Conservation (phyloP, 2,888 invertebrate species). For the Machimus atricapillus region DNA sequence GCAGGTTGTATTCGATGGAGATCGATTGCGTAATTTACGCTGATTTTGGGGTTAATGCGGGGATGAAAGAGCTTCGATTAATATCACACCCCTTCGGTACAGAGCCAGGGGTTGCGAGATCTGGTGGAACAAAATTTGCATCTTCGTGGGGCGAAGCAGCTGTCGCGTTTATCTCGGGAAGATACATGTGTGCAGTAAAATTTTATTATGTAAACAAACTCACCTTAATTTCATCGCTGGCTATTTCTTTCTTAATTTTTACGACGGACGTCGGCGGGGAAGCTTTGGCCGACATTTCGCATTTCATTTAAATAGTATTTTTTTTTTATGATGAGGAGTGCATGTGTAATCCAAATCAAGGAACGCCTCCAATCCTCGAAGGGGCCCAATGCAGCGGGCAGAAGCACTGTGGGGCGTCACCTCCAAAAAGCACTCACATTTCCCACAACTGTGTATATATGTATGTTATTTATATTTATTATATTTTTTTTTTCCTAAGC, state of each 20-base stretch:
- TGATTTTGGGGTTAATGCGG: background rate
- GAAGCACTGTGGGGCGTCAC: background rate
- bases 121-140: background rate
- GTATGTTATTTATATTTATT: background rate
- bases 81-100: background rate
- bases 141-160: background rate
- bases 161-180: background rate
- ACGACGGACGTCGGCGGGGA: slow-evolving; percentile 58
- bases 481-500: background rate
- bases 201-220: slow-evolving; percentile 47
- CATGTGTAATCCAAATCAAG: background rate
- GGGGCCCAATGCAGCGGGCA: background rate
- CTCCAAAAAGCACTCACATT: background rate
- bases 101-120: background rate
- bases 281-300: slow-evolving; percentile 66
- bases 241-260: slow-evolving; percentile 71
- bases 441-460: background rate
- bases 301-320: slow-evolving; percentile 34
- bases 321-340: background rate
- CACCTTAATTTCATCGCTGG: slow-evolving; percentile 81
- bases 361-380: background rate
- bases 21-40: background rate
- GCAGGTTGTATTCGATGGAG: background rate
- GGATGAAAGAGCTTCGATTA: background rate
- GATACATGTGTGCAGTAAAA: background rate